phyloP scores from a whole-genome alignment of 2,888 invertebrate species.

The Ennomos quercinarius region DNA sequence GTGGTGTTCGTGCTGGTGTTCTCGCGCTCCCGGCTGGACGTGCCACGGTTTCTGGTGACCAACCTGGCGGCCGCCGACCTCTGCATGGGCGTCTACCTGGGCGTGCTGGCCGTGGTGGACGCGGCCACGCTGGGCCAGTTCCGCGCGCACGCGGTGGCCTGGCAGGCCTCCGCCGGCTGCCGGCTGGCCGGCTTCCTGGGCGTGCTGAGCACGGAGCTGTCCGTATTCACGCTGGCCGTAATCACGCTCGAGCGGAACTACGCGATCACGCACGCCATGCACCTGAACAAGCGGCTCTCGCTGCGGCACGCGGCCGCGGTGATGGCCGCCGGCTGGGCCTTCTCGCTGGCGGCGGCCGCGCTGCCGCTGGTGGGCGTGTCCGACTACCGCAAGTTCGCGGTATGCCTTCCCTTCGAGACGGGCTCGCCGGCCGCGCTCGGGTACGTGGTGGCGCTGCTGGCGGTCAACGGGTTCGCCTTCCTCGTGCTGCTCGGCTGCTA shows the following conservation, averaged over 20 bases:
- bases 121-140: slow-evolving; percentile 98
- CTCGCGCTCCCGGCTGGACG: slow-evolving; percentile 97
- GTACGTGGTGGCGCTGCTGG: slow-evolving; percentile 96
- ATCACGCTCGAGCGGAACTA: slow-evolving; percentile 98
- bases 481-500: slow-evolving; percentile 98
- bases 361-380: slow-evolving; percentile 96
- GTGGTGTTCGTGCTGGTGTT: slow-evolving; percentile 97
- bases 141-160: slow-evolving; percentile 97
- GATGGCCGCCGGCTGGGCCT: slow-evolving; percentile 97
- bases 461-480: slow-evolving; percentile 97
- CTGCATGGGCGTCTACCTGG: slow-evolving; percentile 98
- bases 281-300: slow-evolving; percentile 96
- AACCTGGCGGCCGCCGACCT: slow-evolving; percentile 98
- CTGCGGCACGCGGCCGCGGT: slow-evolving; percentile 96
- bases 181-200: slow-evolving; percentile 97
- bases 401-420: slow-evolving; percentile 98
- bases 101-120: slow-evolving; percentile 97
- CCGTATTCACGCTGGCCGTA: slow-evolving; percentile 97
- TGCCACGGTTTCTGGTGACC: slow-evolving; percentile 97
- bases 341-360: slow-evolving; percentile 94
- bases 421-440: slow-evolving; percentile 91
- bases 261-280: slow-evolving; percentile 99
- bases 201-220: slow-evolving; percentile 96
- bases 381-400: slow-evolving; percentile 98
- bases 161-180: slow-evolving; percentile 98